Conservation (phyloP, 2,888 invertebrate species). For the Mimumesa dahlbomi region DNA sequence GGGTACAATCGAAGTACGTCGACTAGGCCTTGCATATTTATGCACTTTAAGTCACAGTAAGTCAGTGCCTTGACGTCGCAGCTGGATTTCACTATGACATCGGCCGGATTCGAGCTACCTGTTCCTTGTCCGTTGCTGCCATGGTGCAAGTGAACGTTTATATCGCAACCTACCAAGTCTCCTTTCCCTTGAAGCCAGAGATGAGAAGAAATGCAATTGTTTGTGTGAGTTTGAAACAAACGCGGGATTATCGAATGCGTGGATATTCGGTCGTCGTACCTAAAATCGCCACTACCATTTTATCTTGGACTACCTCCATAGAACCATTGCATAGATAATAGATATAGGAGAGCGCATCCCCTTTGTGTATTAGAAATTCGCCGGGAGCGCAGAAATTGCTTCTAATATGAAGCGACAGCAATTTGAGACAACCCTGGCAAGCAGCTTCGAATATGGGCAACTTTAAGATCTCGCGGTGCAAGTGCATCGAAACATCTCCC, state of each 20-base stretch:
- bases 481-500: conserved; percentile 97
- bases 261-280: no score
- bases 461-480: conserved; percentile 96
- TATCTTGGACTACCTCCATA: conserved; percentile 98
- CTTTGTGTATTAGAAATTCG: conserved; percentile 96
- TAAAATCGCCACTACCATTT: conserved; percentile 97
- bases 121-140: conserved; percentile 84
- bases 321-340: conserved; percentile 98
- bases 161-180: conserved; percentile 96
- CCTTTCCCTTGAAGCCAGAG: conserved; percentile 95
- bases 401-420: conserved; percentile 94
- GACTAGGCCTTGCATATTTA: conserved; percentile 93
- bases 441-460: conserved; percentile 97
- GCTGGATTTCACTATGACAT: conserved; percentile 94
- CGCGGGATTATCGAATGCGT: no score
- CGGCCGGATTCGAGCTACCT: conserved; percentile 83
- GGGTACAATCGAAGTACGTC: conserved; percentile 95
- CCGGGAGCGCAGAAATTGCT: conserved; percentile 98
- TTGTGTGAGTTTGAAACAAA: no score
- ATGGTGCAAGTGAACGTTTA: conserved; percentile 89
- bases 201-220: no score
- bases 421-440: conserved; percentile 96
- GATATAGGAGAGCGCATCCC: conserved; percentile 95
- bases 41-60: conserved; percentile 97
- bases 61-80: conserved; percentile 97